Evolutionary conservation across 2,797 vertebrate genomes (phyloP), one percentile per base, ranked within the genome.

Genomic region (Oryzias dopingdopingensis): DNA sequence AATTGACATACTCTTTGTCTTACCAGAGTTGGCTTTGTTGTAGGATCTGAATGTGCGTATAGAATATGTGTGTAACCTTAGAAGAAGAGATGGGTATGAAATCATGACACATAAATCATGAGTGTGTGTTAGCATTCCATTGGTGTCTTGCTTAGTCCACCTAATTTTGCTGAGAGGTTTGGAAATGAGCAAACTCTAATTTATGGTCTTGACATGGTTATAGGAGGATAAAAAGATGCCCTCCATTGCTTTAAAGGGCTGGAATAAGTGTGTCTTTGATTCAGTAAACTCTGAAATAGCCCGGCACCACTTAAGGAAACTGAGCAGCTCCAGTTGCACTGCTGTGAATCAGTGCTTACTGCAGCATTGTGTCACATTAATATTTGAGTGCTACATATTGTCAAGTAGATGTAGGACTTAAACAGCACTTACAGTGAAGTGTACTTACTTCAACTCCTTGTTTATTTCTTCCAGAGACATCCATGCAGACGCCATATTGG

Each of bases 381-480:
- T 90, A 87, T 91, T 89, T 86, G 83, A 89, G 86, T 86, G 86
- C 86, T 84, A 87, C 88, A 81, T 79, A 85, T 86, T 87, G 86
- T 89, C 86, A 87, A 88, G 80, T 80, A 80, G 86, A 83, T 85
- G 82, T 77, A 72, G 74, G 78, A 85, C 82, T 87, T 88, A 86
- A 88, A 89, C 86, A 84, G 86, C 86, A 83, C 87, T 88, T 86
- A 85, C 72, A 73, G 70, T 76, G 74, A 88, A 86, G 79, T 91
- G 84, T 92, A 95, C 94, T 97, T 92, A 98, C 94, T 92, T 91
- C 87, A 92, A 92, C 93, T 95, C 95, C 94, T 94, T 96, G 88
- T 93, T 90, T 97, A 96, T 97, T 96, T 97, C 95, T 90, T 96
- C 91, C 96, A 98, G 94, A 97, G 94, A 95, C 95, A 94, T 95